Evolutionary conservation across 2,113 vertebrate genomes (phyloP).

Genomic region (Toxotes jaculatrix): DNA sequence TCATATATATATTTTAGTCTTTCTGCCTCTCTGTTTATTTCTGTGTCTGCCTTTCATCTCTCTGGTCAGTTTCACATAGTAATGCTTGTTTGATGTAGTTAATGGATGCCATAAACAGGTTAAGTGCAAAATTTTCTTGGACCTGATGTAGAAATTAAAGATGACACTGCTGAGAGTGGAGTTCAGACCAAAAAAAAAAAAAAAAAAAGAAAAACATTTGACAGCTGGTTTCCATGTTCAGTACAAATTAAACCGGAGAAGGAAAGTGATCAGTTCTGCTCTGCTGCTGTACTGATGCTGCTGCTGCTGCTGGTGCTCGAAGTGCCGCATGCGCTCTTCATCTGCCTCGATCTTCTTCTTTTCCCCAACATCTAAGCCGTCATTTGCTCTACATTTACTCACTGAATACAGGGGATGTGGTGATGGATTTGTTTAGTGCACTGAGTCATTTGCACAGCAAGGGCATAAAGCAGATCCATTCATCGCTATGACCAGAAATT

Average conservation of each 20-base stretch:
- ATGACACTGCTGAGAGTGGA: background rate
- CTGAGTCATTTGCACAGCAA: constrained; percentile 38
- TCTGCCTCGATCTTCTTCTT: constrained; percentile 28
- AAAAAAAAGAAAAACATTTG: background rate
- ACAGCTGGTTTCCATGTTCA: constrained; percentile 44
- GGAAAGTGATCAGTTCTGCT: constrained; percentile 46
- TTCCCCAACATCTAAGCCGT: constrained; percentile 26
- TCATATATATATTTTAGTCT: background rate
- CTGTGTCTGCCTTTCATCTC: too few species aligned
- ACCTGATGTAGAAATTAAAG: background rate
- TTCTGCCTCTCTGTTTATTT: background rate
- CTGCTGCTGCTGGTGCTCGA: constrained; percentile 2
- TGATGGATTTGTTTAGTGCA: constrained; percentile 40
- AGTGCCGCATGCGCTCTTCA: constrained; percentile 27
- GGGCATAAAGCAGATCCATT: constrained; percentile 49
- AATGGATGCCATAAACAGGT: background rate
- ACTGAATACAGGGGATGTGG: constrained; percentile 42
- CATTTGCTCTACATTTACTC: constrained; percentile 40
- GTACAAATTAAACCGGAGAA: constrained; percentile 32
- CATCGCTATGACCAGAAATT: constrained; percentile 37
- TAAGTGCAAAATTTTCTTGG: background rate
- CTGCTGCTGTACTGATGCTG: constrained; percentile 29
- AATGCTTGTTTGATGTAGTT: background rate
- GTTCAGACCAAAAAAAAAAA: background rate
- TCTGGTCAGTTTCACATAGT: background rate